Evolutionary conservation across 1,140 invertebrate genomes (phyloP).

Genomic region (Hesperophylax magnus): DNA sequence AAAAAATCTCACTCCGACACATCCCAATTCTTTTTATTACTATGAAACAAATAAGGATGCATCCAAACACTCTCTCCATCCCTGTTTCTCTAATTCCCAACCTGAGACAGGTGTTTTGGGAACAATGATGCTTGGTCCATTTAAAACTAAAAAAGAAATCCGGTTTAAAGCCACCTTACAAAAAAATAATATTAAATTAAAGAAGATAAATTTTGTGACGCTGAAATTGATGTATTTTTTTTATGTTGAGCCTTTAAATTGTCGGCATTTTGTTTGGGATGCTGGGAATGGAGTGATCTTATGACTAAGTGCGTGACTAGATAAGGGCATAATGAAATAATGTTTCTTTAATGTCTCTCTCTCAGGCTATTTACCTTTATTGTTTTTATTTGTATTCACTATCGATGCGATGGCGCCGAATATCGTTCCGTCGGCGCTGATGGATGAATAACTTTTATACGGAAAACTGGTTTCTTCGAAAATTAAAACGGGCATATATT

Average conservation of each 20-base stretch:
- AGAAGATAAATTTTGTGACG: neutral
- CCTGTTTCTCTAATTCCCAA: neutral
- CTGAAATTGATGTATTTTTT: too few species aligned
- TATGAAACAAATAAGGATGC: conserved; percentile 24
- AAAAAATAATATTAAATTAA: too few species aligned
- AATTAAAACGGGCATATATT: too few species aligned
- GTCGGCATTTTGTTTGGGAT: neutral
- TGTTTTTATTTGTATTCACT: conserved; percentile 31
- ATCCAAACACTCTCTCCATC: neutral
- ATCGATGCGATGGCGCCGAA: conserved; percentile 39
- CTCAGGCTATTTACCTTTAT: conserved; percentile 29
- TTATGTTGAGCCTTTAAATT: too few species aligned
- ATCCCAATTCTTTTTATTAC: conserved; percentile 8
- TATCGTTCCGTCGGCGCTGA: conserved; percentile 26
- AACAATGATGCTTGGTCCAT: neutral
- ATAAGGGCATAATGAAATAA: conserved; percentile 57
- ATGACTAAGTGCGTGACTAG: conserved; percentile 52
- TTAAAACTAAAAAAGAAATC: neutral
- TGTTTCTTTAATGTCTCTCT: conserved; percentile 49
- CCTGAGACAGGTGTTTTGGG: conserved; percentile 2
- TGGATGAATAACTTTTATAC: neutral
- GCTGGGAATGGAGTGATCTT: conserved; percentile 18
- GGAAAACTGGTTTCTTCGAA: too few species aligned
- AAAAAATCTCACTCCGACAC: conserved; percentile 10
- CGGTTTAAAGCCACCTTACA: neutral